Evolutionary conservation across 2,888 invertebrate species (phyloP).

Genomic region (Stegana nigrithorax): DNA sequence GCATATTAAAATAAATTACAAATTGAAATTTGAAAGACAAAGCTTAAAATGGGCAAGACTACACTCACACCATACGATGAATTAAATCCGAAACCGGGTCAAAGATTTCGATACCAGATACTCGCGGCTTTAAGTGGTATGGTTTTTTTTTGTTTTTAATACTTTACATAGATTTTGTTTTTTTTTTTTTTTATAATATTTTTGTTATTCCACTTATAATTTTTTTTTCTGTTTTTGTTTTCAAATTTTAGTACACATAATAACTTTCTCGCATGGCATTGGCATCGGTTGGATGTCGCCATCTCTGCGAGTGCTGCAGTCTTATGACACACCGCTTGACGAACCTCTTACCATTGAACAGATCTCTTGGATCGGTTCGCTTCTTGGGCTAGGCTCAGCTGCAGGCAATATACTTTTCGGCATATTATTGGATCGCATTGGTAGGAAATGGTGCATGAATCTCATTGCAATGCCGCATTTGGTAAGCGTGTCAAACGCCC

Average conservation of each 20-base stretch:
- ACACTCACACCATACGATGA: no score
- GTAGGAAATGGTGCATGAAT: slow-evolving; percentile 50
- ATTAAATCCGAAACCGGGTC: no score
- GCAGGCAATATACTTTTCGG: slow-evolving; percentile 57
- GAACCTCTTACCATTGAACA: slow-evolving; percentile 39
- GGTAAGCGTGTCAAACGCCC: slow-evolving; percentile 33
- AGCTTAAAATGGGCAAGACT: no score
- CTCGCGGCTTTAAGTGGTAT: no score
- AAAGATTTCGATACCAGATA: no score
- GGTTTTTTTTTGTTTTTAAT: no score
- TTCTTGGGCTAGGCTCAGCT: slow-evolving; percentile 50
- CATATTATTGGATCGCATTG: slow-evolving; percentile 47
- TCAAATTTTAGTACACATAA: slow-evolving; percentile 61
- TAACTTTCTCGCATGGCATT: slow-evolving; percentile 59
- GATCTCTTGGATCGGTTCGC: slow-evolving; percentile 55
- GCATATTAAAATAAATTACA: no score
- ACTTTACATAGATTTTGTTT: no score
- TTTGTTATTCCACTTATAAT: no score
- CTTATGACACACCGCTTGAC: slow-evolving; percentile 38
- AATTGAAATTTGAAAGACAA: no score
- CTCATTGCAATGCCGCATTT: slow-evolving; percentile 54
- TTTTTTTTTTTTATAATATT: no score
- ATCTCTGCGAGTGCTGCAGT: slow-evolving; percentile 47
- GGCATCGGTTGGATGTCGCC: slow-evolving; percentile 60
- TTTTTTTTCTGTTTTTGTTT: no score